Evolutionary conservation across 2,797 vertebrate genomes (phyloP).

Genomic region (Sitta carolinensis): DNA sequence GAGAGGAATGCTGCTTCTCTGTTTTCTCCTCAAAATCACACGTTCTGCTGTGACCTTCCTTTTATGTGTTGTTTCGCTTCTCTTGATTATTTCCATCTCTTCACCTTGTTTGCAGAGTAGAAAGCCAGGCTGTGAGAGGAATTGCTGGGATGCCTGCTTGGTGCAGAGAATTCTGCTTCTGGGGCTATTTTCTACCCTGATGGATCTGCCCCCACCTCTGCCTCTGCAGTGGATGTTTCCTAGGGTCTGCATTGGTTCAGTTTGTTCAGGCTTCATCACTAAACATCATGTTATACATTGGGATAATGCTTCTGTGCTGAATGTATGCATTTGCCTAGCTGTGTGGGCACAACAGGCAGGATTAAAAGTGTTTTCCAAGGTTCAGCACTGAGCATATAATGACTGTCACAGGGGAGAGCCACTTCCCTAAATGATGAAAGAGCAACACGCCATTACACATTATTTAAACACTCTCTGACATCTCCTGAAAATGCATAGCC

Average conservation of each 20-base stretch:
- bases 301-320: neutral
- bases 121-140: neutral
- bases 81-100: neutral
- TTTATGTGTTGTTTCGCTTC: neutral
- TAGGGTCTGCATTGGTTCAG: neutral
- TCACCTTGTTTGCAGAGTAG: neutral
- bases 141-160: neutral
- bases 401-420: constrained; percentile 60
- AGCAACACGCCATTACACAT: constrained; percentile 49
- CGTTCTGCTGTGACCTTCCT: neutral
- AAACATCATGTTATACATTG: neutral
- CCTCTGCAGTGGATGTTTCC: neutral
- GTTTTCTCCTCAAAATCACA: neutral
- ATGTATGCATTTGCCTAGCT: neutral
- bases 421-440: constrained; percentile 60
- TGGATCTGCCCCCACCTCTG: neutral
- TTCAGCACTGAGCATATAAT: constrained; percentile 59
- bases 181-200: neutral
- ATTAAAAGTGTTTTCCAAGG: constrained; percentile 50
- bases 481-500: constrained; percentile 10
- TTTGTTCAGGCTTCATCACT: neutral
- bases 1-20: neutral
- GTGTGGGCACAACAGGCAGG: constrained; percentile 31
- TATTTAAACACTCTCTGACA: constrained; percentile 56
- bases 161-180: neutral